phyloP scores from a whole-genome alignment of 2,797 vertebrate genomes.

The Parauchenoglanis punctatus region DNA sequence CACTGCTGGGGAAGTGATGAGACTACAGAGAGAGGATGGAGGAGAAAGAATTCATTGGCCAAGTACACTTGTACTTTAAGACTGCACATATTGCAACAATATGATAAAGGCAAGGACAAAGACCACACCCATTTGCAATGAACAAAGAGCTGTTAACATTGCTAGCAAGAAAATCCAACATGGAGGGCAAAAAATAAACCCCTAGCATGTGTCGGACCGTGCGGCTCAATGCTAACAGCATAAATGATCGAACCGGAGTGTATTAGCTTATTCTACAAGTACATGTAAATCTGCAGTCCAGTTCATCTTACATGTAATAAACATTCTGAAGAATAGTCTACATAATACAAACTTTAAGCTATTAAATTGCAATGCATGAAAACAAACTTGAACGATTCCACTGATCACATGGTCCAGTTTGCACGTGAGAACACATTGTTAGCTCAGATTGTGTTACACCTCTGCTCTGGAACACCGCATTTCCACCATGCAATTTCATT shows the following conservation, averaged over 20 bases:
- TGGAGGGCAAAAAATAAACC: background rate
- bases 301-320: background rate
- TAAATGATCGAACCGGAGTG: background rate
- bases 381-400: background rate
- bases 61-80: background rate
- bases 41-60: background rate
- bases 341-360: background rate
- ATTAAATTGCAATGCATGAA: background rate
- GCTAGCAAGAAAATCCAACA: background rate
- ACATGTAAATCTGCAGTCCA: background rate
- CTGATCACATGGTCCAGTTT: background rate
- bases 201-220: background rate
- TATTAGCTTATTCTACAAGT: background rate
- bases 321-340: background rate
- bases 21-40: conserved; percentile 67
- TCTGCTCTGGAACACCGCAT: background rate
- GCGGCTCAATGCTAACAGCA: background rate
- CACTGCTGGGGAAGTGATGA: conserved; percentile 85
- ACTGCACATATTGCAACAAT: background rate
- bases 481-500: background rate
- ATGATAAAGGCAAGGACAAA: background rate
- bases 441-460: background rate
- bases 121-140: background rate
- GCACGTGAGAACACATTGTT: background rate
- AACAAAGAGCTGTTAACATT: background rate